Base-by-base conservation (phyloP, 2,113 vertebrate species). In the Hippocampus zosterae region DNA sequence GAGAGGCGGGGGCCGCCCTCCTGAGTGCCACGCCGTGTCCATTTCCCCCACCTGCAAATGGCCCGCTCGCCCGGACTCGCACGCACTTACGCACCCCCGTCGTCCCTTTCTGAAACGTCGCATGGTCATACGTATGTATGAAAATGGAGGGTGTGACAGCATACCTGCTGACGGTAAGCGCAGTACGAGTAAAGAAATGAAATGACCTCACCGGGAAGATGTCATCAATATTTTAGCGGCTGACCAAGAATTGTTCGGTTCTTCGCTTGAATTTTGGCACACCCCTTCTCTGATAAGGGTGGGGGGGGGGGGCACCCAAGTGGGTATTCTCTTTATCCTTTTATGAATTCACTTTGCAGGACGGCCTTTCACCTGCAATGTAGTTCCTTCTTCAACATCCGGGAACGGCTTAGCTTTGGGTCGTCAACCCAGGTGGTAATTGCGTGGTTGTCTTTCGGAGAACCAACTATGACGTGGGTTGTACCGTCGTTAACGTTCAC, bases 21-120 rank as follows among this genome's bases (percentile, higher is more conserved):
- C 27, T 65, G 63, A 65, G 63, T 65, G 63, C 63, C 63, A 5
- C 63, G 19, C 23, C 63, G 23, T 65, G 63, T 65, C 63, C 63
- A 46, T 65, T 65, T 65, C 23, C 41, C 63, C 63, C 63, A 46
- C 41, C 63, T 65, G 63, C 63, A 65, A 65, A 65, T 65, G 63
- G 63, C 63, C 42, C 63, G 42, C 42, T 44, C 42, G 23, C n/a
- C 41, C 42, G 12, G 5, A 23, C 63, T 46, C 63, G 41, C 63
- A 65, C 63, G 63, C 63, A 65, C 42, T 46, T 46, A 46, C 23
- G 42, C 42, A 16, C 63, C 63, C 15, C 57, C 57, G 42, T 18
- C 63, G 61, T 64, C 42, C 63, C 23, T 46, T 60, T 65, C 23
- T 16, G 42, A 65, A 65, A 65, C n/a, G 41, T 18, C 16, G 62